Evolutionary conservation across 1,140 invertebrate species (phyloP), one percentile per base, ranked within the genome.

Genomic region (Globodera ellingtonae): DNA sequence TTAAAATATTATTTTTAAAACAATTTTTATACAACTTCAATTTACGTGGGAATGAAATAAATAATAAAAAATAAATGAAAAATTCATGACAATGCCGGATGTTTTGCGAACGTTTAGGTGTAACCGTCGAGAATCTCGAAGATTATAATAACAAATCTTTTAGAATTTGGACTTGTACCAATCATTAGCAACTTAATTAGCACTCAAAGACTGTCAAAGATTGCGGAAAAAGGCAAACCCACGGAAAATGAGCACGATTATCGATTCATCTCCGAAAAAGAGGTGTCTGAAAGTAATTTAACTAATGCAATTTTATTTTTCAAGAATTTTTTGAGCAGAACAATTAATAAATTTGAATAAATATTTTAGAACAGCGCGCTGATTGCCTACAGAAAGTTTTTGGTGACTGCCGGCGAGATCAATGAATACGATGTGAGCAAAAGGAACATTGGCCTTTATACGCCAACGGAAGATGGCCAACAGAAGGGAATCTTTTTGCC

Each of bases 341-440:
- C 35, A 35, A 3, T 35, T 35, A 35, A 35, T 62, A 18, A 18
- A 18, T 18, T 18, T 15, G 13, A 18, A 13, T 62, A 6, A 18
- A 18, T 62, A 18, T 35, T 70, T 70, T 70, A 70, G 67, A n/a
- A 70, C 67, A 44, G 9, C 0, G 67, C 67, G n/a, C 67, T 70
- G 15, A 70, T 70, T 47, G 67, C 24, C 67, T 70, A 70, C 21
- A 24, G 67, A 47, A 70, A 44, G 35, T 70, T 70, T 70, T 47
- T 70, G 18, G 67, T 35, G 18, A 70, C 8, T 24, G 67, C 67
- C 24, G 67, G 67, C 9, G 67, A 70, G 18, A 70, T 70, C 24
- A 70, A 70, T 47, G 67, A 70, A 47, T 70, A 70, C 24, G 67
- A 44, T 7, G 35, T 13, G 67, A 70, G 18, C 46, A 70, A 35